A percentile compares a stretch with the other conserved stretches of the same genome.
Conservation (phyloP, 2,113 vertebrate species). For the Dolichotis patagonum region DNA sequence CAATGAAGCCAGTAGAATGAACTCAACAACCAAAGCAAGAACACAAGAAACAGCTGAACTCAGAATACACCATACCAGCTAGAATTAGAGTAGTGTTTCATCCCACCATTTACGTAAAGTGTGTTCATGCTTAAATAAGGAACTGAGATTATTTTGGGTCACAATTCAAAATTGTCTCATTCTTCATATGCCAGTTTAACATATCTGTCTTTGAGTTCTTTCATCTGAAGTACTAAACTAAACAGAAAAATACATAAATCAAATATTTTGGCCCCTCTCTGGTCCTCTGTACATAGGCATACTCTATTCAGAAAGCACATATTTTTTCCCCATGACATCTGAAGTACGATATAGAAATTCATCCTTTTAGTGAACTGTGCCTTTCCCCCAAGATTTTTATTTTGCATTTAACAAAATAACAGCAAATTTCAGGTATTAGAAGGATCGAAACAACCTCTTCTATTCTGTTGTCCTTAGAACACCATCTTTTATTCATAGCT, state of each 20-base stretch:
- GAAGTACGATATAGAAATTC: conserved; percentile 80
- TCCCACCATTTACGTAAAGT: not conserved
- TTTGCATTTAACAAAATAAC: conserved; percentile 90
- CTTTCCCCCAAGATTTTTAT: conserved; percentile 85
- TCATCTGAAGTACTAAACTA: conserved; percentile 47
- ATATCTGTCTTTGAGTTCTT: conserved; percentile 63
- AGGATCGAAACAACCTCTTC: conserved; percentile 89
- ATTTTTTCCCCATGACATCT: conserved; percentile 75
- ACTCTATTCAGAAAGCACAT: conserved; percentile 72
- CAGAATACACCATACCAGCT: conserved; percentile 5
- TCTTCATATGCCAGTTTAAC: conserved; percentile 1
- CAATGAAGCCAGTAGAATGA: not conserved
- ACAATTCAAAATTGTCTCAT: conserved; percentile 55
- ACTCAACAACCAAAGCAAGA: not conserved
- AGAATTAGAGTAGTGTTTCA: conserved; percentile 27
- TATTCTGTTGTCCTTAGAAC: conserved; percentile 90
- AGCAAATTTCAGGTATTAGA: conserved; percentile 90
- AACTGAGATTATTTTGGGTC: conserved; percentile 13
- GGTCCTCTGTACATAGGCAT: conserved; percentile 11
- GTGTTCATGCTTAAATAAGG: conserved; percentile 23
- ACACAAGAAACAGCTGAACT: not conserved
- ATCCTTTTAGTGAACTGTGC: conserved; percentile 79
- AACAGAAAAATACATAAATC: conserved; percentile 59
- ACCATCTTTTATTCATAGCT: conserved; percentile 92
- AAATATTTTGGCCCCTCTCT: conserved; percentile 62